phyloP scores from a whole-genome alignment of 2,113 vertebrate genomes.

The Crotalus horridus region DNA sequence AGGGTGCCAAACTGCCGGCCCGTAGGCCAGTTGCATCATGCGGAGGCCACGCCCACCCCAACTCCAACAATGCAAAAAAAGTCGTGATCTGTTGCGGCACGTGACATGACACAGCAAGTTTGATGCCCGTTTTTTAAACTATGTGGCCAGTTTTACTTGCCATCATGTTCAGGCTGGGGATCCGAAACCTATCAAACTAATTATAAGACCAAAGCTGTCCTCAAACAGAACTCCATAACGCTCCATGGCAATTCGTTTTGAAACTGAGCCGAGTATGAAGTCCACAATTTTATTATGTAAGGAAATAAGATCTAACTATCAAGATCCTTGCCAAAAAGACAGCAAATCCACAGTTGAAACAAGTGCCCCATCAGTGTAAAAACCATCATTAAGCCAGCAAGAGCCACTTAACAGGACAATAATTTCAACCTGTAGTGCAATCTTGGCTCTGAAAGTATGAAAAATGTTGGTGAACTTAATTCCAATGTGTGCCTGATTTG shows the following conservation, averaged over 20 bases:
- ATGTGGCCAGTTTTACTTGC: slow-evolving; percentile 34
- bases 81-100: too few relatives aligned
- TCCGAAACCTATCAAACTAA: background rate
- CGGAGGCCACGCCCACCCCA: too few relatives aligned
- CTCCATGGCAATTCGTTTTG: background rate
- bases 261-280: background rate
- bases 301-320: background rate
- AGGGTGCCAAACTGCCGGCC: too few relatives aligned
- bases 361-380: slow-evolving; percentile 56
- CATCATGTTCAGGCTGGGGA: slow-evolving; percentile 32
- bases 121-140: background rate
- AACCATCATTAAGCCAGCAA: slow-evolving; percentile 62
- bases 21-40: too few relatives aligned
- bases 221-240: background rate
- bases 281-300: background rate
- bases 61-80: too few relatives aligned
- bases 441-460: slow-evolving; percentile 48
- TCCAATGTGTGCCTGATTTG: slow-evolving; percentile 50
- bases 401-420: slow-evolving; percentile 58
- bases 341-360: slow-evolving; percentile 46
- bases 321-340: background rate
- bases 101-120: too few relatives aligned
- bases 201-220: background rate
- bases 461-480: slow-evolving; percentile 47
- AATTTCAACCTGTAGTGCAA: slow-evolving; percentile 52